Percentiles rank a stretch among this genome's conserved stretches.
Evolutionary conservation across 2,888 invertebrate genomes (phyloP).

Genomic region (Thyatira batis): DNA sequence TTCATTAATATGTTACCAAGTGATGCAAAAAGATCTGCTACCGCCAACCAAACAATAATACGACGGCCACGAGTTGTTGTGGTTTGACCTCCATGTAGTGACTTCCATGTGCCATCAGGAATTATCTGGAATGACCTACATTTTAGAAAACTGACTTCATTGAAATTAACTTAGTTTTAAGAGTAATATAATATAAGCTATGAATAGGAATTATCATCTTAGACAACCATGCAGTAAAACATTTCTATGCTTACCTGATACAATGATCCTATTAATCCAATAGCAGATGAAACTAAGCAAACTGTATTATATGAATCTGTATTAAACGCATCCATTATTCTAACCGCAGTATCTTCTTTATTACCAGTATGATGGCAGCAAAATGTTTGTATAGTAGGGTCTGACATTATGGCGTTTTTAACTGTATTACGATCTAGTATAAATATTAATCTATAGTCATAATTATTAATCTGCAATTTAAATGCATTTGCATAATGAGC

Average conservation of each 20-base stretch:
- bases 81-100: slow-evolving; percentile 80
- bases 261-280: slow-evolving; percentile 88
- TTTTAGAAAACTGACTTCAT: background rate
- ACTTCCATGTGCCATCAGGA: slow-evolving; percentile 77
- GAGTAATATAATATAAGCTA: too few relatives aligned
- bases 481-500: too few relatives aligned
- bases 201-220: too few relatives aligned
- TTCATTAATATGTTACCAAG: slow-evolving; percentile 78
- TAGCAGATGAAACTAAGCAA: slow-evolving; percentile 87
- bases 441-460: background rate
- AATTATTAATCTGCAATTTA: too few relatives aligned
- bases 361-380: slow-evolving; percentile 88
- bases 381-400: slow-evolving; percentile 92
- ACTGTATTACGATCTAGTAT: slow-evolving; percentile 54
- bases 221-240: background rate
- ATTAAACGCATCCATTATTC: slow-evolving; percentile 88
- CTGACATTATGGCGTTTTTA: slow-evolving; percentile 78
- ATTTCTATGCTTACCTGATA: slow-evolving; percentile 84
- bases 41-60: slow-evolving; percentile 90
- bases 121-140: slow-evolving; percentile 82
- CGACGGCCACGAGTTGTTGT: slow-evolving; percentile 85
- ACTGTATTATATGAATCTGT: slow-evolving; percentile 88
- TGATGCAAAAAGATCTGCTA: slow-evolving; percentile 90
- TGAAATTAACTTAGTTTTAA: background rate
- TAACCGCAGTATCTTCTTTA: slow-evolving; percentile 84